These are phyloP conservation scores for Catajapyx aquilonaris DNA, from an alignment of 1,140 invertebrate genomes.

Conservation along the genomic window DNA sequence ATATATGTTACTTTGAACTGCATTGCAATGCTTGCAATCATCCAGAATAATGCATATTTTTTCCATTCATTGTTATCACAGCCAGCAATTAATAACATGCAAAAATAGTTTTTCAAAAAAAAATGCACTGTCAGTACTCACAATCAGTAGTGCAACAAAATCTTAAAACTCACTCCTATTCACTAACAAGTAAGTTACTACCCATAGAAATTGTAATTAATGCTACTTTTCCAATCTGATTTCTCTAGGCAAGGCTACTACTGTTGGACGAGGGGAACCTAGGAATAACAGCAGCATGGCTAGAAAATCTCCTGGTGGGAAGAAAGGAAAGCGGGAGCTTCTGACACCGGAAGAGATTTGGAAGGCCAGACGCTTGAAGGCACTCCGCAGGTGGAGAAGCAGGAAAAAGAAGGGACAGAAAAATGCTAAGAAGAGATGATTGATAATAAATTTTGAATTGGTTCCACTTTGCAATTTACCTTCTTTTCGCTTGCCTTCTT, in stretches of 20 bases:
- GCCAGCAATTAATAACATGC: no score
- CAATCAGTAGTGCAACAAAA: not conserved
- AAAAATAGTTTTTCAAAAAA: no score
- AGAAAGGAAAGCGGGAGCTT: slow-evolving; percentile 29
- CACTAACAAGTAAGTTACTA: not conserved
- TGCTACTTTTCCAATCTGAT: not conserved
- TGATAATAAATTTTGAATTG: no score
- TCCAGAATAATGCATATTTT: no score
- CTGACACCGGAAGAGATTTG: slow-evolving; percentile 45
- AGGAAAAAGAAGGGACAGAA: slow-evolving; percentile 9
- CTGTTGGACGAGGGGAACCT: slow-evolving; percentile 29
- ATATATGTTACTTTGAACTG: no score
- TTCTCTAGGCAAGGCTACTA: not conserved
- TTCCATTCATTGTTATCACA: no score
- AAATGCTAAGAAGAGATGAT: no score
- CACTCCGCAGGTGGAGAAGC: slow-evolving; percentile 25
- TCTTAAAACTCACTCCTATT: not conserved
- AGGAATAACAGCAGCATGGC: slow-evolving; percentile 13
- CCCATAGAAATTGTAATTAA: not conserved
- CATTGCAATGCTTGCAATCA: no score
- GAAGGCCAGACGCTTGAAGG: slow-evolving; percentile 34
- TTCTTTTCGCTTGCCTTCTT: no score
- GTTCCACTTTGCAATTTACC: no score
- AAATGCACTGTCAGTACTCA: no score
- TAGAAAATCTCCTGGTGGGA: slow-evolving; percentile 23